A percentile compares a stretch with the other conserved stretches of the same genome.
Evolutionary conservation across 2,888 invertebrate genomes (phyloP).

Genomic region (Aleiodes testaceus): DNA sequence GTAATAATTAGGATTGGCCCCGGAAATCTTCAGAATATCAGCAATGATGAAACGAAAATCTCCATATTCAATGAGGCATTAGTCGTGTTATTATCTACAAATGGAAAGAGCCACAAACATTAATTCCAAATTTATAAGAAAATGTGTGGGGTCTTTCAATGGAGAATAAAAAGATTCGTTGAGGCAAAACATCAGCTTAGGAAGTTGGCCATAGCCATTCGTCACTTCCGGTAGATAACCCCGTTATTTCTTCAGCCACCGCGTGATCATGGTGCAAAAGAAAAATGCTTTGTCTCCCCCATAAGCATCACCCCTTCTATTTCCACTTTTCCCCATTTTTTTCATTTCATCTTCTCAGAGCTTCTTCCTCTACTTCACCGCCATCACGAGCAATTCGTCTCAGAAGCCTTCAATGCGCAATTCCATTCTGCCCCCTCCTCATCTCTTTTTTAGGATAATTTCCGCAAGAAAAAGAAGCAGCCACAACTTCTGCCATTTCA

Average conservation of each 20-base stretch:
- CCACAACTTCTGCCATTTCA: constrained; percentile 46
- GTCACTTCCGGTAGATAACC: constrained; percentile 67
- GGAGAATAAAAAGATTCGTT: too few species aligned
- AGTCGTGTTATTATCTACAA: not conserved
- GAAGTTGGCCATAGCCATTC: constrained; percentile 59
- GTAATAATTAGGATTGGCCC: not conserved
- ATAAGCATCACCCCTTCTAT: constrained; percentile 46
- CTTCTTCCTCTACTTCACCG: not conserved
- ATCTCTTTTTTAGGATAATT: constrained; percentile 45
- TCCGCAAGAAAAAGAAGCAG: constrained; percentile 46
- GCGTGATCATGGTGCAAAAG: constrained; percentile 46
- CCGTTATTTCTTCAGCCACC: constrained; percentile 54
- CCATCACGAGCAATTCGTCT: constrained; percentile 42
- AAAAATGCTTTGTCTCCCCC: constrained; percentile 60
- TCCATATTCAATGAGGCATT: not conserved
- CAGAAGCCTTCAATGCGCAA: constrained; percentile 42
- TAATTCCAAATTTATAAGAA: constrained; percentile 1
- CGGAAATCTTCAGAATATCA: constrained; percentile 11
- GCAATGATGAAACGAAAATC: not conserved
- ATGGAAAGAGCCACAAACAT: not conserved
- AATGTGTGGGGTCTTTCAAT: constrained; percentile 22
- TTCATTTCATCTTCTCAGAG: constrained; percentile 8
- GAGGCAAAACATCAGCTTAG: constrained; percentile 52
- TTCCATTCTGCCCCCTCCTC: constrained; percentile 6
- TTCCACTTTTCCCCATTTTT: constrained; percentile 39